Conservation (phyloP, 2,797 vertebrate genomes). For the Eospalax fontanierii region DNA sequence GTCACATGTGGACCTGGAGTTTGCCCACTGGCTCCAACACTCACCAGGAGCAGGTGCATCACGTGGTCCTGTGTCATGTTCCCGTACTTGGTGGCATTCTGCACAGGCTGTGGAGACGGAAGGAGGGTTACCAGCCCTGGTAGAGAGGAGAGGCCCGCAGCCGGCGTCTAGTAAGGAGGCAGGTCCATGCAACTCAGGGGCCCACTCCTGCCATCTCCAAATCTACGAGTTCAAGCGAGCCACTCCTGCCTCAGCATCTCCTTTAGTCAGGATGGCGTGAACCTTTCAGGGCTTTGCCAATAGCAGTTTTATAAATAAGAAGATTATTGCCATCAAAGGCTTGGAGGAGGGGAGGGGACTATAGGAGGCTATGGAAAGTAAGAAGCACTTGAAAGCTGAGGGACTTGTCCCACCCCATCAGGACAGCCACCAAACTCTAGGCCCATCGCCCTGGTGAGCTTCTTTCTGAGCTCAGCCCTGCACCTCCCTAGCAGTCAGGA, state of each 20-base stretch:
- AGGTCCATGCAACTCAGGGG: not conserved
- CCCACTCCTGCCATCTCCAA: not conserved
- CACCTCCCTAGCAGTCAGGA: not conserved
- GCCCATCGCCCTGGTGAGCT: not conserved
- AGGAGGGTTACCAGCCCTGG: not conserved
- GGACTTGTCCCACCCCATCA: no score
- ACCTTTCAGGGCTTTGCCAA: not conserved
- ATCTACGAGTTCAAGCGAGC: rapidly evolving
- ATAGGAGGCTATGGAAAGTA: not conserved
- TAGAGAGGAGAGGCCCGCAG: not conserved
- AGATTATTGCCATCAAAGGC: not conserved
- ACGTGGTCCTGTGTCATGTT: constrained; percentile 92
- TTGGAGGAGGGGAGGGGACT: not conserved
- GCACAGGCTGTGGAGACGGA: constrained; percentile 76
- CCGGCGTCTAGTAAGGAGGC: not conserved
- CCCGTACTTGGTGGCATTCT: constrained; percentile 84
- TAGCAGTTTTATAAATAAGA: not conserved
- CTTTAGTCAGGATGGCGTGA: not conserved
- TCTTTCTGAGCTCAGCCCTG: not conserved
- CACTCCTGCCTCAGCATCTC: not conserved
- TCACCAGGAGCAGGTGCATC: constrained; percentile 93
- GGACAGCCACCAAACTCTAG: not conserved
- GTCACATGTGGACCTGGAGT: not conserved
- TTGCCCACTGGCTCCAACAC: not conserved
- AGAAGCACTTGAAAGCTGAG: not conserved